A percentile compares a stretch with the other conserved stretches of the same genome.
Evolutionary conservation across 2,113 vertebrate genomes (phyloP).

Genomic region (Aythya baeri): DNA sequence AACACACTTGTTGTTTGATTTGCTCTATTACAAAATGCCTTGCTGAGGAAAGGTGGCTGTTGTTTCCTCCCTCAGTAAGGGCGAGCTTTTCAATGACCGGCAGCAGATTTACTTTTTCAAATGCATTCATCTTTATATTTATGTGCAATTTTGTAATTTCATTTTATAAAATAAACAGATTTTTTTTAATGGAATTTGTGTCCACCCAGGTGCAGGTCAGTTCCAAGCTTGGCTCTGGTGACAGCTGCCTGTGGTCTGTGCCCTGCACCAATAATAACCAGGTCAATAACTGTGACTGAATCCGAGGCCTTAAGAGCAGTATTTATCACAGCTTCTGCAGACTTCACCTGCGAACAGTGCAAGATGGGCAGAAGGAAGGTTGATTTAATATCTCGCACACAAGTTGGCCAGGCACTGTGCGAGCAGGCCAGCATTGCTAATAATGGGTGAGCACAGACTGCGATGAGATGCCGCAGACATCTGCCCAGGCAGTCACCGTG

Average conservation of each 20-base stretch:
- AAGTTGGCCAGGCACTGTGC: background rate
- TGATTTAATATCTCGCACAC: background rate
- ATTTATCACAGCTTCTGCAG: background rate
- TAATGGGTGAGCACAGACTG: background rate
- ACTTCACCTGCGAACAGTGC: background rate
- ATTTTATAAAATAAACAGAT: background rate
- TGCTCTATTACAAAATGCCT: background rate
- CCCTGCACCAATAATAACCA: background rate
- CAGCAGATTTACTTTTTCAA: background rate
- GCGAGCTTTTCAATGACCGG: background rate
- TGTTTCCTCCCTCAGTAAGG: background rate
- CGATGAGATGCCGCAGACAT: background rate
- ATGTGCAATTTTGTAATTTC: background rate
- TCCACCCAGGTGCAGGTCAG: background rate
- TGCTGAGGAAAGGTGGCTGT: background rate
- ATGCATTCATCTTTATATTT: background rate
- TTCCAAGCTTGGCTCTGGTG: background rate
- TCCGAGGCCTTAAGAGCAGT: background rate
- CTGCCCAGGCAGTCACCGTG: background rate
- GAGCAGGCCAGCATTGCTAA: background rate
- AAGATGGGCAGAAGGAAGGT: background rate
- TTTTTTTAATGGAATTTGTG: background rate
- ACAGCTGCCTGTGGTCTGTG: background rate
- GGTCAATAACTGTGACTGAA: background rate
- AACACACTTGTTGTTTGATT: constrained; percentile 3